Percentiles rank a stretch among this genome's conserved stretches.
Evolutionary conservation across 2,888 invertebrate species (phyloP).

Genomic region (Synanthedon formicaeformis): DNA sequence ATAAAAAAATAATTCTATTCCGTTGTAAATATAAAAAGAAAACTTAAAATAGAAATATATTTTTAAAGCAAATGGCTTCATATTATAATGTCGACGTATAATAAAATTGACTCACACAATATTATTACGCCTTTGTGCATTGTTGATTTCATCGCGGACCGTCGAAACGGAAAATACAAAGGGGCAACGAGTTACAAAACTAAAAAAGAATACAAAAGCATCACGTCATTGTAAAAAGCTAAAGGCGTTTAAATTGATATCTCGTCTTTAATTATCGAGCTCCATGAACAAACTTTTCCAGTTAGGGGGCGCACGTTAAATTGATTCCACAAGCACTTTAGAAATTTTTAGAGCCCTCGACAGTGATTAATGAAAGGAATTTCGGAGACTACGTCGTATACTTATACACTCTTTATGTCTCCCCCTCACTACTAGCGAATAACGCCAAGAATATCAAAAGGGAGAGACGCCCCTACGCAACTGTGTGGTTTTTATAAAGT

Average conservation of each 20-base stretch:
- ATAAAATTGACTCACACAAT: not conserved
- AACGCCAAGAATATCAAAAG: constrained; percentile 44
- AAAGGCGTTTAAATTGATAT: constrained; percentile 45
- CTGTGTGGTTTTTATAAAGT: constrained; percentile 18
- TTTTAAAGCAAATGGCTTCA: not conserved
- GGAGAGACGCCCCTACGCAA: constrained; percentile 24
- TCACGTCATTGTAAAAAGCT: constrained; percentile 10
- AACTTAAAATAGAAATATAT: not conserved
- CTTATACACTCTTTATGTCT: constrained; percentile 17
- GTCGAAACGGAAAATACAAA: not conserved
- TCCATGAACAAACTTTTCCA: constrained; percentile 38
- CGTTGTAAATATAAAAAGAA: not conserved
- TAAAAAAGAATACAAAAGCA: not conserved
- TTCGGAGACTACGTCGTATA: constrained; percentile 43
- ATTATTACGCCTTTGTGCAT: not conserved
- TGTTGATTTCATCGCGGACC: not conserved
- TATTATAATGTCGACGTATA: not conserved
- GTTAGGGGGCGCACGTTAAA: constrained; percentile 52
- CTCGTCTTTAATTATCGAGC: constrained; percentile 58
- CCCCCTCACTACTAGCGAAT: constrained; percentile 24
- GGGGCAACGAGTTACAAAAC: not conserved
- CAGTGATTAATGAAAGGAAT: constrained; percentile 67
- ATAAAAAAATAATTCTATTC: not conserved
- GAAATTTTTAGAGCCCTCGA: constrained; percentile 61
- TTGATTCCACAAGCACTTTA: constrained; percentile 61